Evolutionary conservation across 2,113 vertebrate species (phyloP).

Genomic region (Melanostigma gelatinosum): DNA sequence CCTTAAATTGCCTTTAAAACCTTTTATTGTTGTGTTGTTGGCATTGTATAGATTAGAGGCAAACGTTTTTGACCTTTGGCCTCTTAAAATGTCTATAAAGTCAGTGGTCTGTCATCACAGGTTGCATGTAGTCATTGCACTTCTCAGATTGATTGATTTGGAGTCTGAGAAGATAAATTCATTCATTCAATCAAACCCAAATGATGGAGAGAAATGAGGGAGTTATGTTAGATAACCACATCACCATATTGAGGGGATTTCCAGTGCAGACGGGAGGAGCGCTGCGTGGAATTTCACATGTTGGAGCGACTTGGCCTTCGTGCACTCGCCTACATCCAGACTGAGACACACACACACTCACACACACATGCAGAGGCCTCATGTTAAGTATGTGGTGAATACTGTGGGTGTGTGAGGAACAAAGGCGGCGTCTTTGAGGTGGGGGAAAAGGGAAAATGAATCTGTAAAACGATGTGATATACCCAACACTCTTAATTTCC

Average conservation of each 20-base stretch:
- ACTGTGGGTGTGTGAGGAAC: constrained; percentile 39
- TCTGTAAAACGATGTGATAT: background rate
- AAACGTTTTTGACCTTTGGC: too few species aligned
- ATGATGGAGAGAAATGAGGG: too few species aligned
- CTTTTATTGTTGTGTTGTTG: background rate
- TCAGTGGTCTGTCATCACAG: too few species aligned
- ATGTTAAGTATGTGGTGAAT: constrained; percentile 48
- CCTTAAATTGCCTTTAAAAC: background rate
- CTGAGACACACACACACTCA: constrained; percentile 36
- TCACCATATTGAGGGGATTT: background rate
- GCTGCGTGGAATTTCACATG: constrained; percentile 68
- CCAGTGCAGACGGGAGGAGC: constrained; percentile 27
- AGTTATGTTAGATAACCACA: too few species aligned
- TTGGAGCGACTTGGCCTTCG: constrained; percentile 44
- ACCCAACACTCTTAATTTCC: background rate
- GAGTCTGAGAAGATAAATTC: too few species aligned
- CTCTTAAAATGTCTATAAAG: too few species aligned
- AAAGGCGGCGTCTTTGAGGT: background rate
- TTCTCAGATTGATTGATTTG: too few species aligned
- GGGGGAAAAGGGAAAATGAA: background rate
- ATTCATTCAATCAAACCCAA: too few species aligned
- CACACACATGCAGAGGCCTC: constrained; percentile 25
- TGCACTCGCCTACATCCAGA: constrained; percentile 20
- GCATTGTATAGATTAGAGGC: background rate
- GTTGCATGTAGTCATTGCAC: too few species aligned